Conservation (phyloP, 2,888 invertebrate genomes). For the Yponomeuta cagnagella region DNA sequence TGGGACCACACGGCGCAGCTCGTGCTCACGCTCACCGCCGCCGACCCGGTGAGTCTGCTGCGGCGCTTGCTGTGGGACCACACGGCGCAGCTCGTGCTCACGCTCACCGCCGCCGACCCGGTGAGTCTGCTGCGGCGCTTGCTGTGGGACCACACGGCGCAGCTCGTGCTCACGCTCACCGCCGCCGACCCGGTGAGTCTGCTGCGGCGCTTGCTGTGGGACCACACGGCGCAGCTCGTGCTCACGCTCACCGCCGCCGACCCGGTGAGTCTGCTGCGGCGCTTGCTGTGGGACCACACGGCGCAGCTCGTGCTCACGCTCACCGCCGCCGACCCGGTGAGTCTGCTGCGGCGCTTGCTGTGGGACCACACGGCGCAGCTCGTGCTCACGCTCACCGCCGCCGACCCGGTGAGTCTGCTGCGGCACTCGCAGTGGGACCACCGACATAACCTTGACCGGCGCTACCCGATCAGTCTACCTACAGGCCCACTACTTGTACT, state of each 20-base stretch:
- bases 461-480: too few relatives aligned
- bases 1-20: slow-evolving; percentile 97
- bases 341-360: slow-evolving; percentile 6
- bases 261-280: slow-evolving; percentile 78
- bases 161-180: slow-evolving; percentile 87
- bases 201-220: slow-evolving; percentile 95
- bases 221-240: slow-evolving; percentile 93
- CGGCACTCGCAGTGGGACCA: neutral
- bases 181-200: slow-evolving; percentile 77
- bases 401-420: slow-evolving; percentile 62
- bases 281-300: slow-evolving; percentile 98
- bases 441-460: too few relatives aligned
- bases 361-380: too few relatives aligned
- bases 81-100: slow-evolving; percentile 89
- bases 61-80: slow-evolving; percentile 99
- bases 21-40: slow-evolving; percentile 88
- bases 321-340: slow-evolving; percentile 83
- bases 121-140: slow-evolving; percentile 84
- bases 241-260: slow-evolving; percentile 86
- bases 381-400: slow-evolving; percentile 77
- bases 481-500: too few relatives aligned
- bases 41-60: slow-evolving; percentile 72
- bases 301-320: slow-evolving; percentile 87
- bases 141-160: slow-evolving; percentile 97
- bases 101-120: slow-evolving; percentile 83